Base-by-base conservation (phyloP, 1,140 invertebrate genomes). In the Meloidogyne exigua region DNA sequence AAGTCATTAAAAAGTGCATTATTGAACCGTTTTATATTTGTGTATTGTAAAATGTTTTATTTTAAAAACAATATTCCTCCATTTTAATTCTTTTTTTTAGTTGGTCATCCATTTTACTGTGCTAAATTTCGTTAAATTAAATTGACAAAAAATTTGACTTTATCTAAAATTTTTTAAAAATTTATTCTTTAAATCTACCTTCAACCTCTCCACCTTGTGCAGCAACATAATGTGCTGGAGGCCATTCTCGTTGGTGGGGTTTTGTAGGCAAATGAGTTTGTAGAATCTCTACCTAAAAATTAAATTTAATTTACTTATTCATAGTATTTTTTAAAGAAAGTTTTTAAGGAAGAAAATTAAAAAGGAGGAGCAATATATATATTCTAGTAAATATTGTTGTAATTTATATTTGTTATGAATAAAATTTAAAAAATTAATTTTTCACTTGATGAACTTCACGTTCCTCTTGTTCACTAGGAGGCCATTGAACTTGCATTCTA, bases 211-310 rank as follows among this genome's bases (percentile, higher is more conserved):
- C 49, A 57, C 7, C 49, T 21, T 57, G 49, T 9, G 49, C 49
- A 57, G 49, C 49, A 57, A 57, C 49, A 21, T 57, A 57, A 57
- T 57, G 49, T n/a, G 49, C 49, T 57, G 77, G 77, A n/a, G 77
- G 72, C 77, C 77, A 78, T 64, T 76, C 76, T 69, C 77, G 42
- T n/a, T 57, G 42, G 28, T 78, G 39, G 1, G 77, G 26, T 76
- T 78, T 78, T 28, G 78, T 75, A 36, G 72, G 72, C 23, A 73
- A 39, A 65, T 73, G 72, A 23, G 72, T 73, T 39, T 73, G 72
- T 32, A 73, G 23, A 36, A 73, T 73, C 32, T 73, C 72, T 36
- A 73, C 72, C 44, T 57, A n/a, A 15, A 44, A 44, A 57, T 15
- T n/a, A 57, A 18, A 57, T 9, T 57, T 18, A n/a, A n/a, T 57